A percentile compares a stretch with the other conserved stretches of the same genome.
phyloP scores from a whole-genome alignment of 2,113 vertebrate genomes.

The Tor tambroides region DNA sequence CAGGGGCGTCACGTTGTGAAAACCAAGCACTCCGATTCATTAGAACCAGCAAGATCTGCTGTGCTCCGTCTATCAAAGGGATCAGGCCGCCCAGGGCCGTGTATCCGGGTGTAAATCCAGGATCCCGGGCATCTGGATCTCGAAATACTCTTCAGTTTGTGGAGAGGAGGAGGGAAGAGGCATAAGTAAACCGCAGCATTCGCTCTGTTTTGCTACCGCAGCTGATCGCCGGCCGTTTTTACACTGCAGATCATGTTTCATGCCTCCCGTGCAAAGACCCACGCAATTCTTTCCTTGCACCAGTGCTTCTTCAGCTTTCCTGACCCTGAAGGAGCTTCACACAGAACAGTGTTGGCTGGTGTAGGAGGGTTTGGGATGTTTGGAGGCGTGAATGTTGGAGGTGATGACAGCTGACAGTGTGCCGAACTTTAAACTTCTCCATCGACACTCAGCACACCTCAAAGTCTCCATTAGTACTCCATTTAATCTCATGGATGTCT shows the following conservation, averaged over 20 bases:
- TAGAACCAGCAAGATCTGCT: conserved; percentile 62
- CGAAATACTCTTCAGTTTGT: conserved; percentile 46
- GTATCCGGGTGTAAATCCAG: conserved; percentile 54
- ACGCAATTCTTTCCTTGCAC: conserved; percentile 39
- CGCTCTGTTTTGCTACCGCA: conserved; percentile 63
- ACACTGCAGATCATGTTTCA: conserved; percentile 84
- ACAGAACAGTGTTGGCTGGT: conserved; percentile 76
- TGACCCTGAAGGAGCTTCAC: conserved; percentile 82
- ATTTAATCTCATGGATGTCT: not conserved
- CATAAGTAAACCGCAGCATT: conserved; percentile 24
- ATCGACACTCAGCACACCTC: not conserved
- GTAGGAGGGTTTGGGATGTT: not conserved
- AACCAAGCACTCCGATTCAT: conserved; percentile 61
- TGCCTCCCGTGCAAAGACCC: conserved; percentile 59
- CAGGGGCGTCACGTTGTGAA: conserved; percentile 59
- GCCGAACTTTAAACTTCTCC: not conserved
- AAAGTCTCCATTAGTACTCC: not conserved
- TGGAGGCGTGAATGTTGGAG: not conserved
- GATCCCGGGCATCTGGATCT: conserved; percentile 52
- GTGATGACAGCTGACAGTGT: not conserved
- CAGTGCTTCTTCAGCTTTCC: conserved; percentile 68
- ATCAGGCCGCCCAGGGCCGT: conserved; percentile 24
- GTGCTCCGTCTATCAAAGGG: conserved; percentile 66
- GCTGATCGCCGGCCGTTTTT: conserved; percentile 67
- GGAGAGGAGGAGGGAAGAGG: not conserved